A percentile compares a stretch with the other conserved stretches of the same genome.
Evolutionary conservation across 1,140 invertebrate genomes (phyloP).

Genomic region (Parapsyche elsis): DNA sequence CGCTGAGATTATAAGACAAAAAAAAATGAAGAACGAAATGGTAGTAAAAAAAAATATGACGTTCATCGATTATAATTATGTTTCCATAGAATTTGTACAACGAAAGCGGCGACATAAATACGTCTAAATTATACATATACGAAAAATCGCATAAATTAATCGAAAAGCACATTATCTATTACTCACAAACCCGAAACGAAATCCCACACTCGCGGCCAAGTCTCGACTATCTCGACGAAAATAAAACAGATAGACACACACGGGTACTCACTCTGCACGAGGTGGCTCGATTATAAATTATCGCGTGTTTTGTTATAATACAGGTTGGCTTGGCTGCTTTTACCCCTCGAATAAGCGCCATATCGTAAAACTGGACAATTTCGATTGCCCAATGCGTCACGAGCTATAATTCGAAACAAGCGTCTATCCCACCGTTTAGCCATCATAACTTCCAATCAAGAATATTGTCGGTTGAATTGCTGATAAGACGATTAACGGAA

Average conservation of each 20-base stretch:
- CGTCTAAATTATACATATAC: constrained; percentile 16
- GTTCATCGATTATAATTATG: background rate
- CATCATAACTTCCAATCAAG: constrained; percentile 24
- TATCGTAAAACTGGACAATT: background rate
- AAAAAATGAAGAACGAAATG: background rate
- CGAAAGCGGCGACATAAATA: constrained; percentile 26
- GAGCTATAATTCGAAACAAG: background rate
- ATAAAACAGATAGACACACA: background rate
- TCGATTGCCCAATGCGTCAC: constrained; percentile 8
- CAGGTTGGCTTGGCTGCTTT: constrained; percentile 8
- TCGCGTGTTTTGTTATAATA: background rate
- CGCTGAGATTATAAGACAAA: background rate
- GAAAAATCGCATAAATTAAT: constrained; percentile 29
- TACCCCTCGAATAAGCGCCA: background rate
- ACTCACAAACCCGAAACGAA: constrained; percentile 14
- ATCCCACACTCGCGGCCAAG: background rate
- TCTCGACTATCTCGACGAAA: background rate
- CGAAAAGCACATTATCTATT: constrained; percentile 25
- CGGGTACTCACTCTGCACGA: background rate
- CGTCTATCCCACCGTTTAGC: background rate
- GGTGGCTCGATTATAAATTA: constrained; percentile 1
- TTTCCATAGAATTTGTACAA: constrained; percentile 5
- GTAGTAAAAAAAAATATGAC: background rate
- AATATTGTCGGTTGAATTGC: constrained; percentile 19
- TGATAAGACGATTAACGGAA: constrained; percentile 23